A percentile compares a stretch with the other conserved stretches of the same genome.
phyloP scores from a whole-genome alignment of 2,113 vertebrate species.

The Pleuronectes platessa region DNA sequence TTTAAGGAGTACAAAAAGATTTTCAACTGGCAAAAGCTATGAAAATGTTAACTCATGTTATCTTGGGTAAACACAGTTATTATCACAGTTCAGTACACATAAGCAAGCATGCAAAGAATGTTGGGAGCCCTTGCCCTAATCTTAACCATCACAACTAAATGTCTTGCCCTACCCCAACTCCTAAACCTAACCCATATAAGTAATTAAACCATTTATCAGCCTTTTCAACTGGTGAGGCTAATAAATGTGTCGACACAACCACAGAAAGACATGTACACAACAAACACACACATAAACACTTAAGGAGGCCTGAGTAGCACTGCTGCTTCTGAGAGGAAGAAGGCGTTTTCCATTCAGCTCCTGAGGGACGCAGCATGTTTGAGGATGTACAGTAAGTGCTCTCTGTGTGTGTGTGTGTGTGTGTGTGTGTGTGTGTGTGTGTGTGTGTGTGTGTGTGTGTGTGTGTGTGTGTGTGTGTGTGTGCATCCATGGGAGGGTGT shows the following conservation, averaged over 20 bases:
- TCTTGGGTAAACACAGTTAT: constrained; percentile 20
- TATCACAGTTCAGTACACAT: constrained; percentile 17
- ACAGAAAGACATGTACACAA: constrained; percentile 1
- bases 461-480: constrained; percentile 46
- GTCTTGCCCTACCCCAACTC: neutral
- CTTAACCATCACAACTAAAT: neutral
- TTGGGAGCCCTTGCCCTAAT: neutral
- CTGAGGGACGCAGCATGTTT: constrained; percentile 69
- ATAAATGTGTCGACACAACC: neutral
- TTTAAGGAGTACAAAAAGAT: constrained; percentile 4
- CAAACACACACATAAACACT: constrained; percentile 33
- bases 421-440: constrained; percentile 9
- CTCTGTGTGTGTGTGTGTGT: constrained; percentile 35
- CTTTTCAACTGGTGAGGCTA: neutral
- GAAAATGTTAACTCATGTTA: constrained; percentile 28
- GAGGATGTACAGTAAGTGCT: constrained; percentile 75
- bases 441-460: no score
- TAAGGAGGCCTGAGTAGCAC: constrained; percentile 9
- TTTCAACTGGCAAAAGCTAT: constrained; percentile 11
- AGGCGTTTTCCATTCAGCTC: constrained; percentile 70
- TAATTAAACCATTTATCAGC: neutral
- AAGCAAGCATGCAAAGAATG: constrained; percentile 5
- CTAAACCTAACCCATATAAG: neutral
- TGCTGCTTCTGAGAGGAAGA: constrained; percentile 69
- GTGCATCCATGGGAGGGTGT: constrained; percentile 11